phyloP scores from a whole-genome alignment of 92 coral and sea anemone genomes.

The Parazoanthus atlanticus region DNA sequence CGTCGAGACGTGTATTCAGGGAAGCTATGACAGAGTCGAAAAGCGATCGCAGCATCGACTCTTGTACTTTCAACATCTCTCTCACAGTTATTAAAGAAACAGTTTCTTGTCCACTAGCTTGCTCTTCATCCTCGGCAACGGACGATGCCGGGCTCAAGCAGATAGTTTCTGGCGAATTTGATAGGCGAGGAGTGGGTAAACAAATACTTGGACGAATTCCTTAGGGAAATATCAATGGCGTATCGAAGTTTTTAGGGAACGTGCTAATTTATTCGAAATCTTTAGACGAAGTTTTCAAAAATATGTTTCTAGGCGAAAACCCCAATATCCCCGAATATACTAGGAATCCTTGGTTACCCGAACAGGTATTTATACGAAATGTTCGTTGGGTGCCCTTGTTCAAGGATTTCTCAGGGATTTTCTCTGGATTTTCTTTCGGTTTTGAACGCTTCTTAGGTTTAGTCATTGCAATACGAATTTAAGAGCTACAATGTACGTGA shows the following conservation, averaged over 20 bases:
- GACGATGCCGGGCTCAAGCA: not conserved
- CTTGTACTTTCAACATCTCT: not conserved
- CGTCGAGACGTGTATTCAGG: not conserved
- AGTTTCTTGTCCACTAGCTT: not conserved
- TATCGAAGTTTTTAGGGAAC: no score
- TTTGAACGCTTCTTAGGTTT: not conserved
- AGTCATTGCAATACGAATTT: not conserved
- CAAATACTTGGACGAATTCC: no score
- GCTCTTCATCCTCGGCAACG: conserved; percentile 6
- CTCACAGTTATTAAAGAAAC: not conserved
- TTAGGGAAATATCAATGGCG: no score
- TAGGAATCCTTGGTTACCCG: no score
- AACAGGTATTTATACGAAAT: no score
- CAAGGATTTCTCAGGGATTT: not conserved
- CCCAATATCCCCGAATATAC: no score
- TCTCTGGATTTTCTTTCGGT: not conserved
- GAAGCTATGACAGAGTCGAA: not conserved
- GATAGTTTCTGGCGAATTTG: no score
- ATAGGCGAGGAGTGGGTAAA: no score
- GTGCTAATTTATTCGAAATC: no score
- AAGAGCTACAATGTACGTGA: not conserved
- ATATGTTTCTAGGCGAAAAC: no score
- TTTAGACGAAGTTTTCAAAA: no score
- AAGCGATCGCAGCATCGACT: not conserved
- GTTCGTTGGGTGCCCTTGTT: no score